A percentile compares a stretch with the other conserved stretches of the same genome.
phyloP scores from a whole-genome alignment of 2,888 invertebrate genomes.

The Apotomis capreana region DNA sequence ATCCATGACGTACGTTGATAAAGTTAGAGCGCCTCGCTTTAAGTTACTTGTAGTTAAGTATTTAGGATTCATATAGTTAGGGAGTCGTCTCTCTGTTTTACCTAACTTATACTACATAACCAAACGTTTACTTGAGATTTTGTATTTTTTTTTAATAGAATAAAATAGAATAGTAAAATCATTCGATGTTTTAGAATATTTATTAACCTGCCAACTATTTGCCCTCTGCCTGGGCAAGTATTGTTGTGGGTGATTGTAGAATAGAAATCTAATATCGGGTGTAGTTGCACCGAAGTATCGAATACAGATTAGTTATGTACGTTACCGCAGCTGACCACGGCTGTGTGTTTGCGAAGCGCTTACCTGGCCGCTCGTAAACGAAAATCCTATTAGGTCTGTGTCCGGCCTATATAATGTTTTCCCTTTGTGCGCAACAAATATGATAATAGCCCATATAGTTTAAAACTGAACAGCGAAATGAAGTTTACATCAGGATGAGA shows the following conservation, averaged over 20 bases:
- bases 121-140: no score
- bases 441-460: slow-evolving; percentile 27
- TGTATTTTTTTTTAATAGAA: no score
- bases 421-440: slow-evolving; percentile 32
- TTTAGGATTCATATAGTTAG: not conserved
- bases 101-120: no score
- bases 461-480: slow-evolving; percentile 21
- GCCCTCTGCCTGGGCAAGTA: not conserved
- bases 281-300: slow-evolving; percentile 17
- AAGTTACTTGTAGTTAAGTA: not conserved
- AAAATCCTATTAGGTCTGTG: slow-evolving; percentile 39
- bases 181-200: no score
- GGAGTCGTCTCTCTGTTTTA: no score
- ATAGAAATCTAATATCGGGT: slow-evolving; percentile 18
- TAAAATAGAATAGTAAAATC: no score
- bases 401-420: slow-evolving; percentile 37
- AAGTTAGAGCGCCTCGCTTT: slow-evolving; percentile 1
- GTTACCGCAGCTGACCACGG: slow-evolving; percentile 34
- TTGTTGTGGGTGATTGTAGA: not conserved
- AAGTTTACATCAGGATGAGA: slow-evolving; percentile 17
- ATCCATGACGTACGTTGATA: slow-evolving; percentile 5
- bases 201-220: no score
- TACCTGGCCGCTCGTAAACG: slow-evolving; percentile 36
- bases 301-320: slow-evolving; percentile 31
- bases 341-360: slow-evolving; percentile 39